Evolutionary conservation across 1,140 invertebrate genomes (phyloP).

Genomic region (Rhyacophila brunnea): DNA sequence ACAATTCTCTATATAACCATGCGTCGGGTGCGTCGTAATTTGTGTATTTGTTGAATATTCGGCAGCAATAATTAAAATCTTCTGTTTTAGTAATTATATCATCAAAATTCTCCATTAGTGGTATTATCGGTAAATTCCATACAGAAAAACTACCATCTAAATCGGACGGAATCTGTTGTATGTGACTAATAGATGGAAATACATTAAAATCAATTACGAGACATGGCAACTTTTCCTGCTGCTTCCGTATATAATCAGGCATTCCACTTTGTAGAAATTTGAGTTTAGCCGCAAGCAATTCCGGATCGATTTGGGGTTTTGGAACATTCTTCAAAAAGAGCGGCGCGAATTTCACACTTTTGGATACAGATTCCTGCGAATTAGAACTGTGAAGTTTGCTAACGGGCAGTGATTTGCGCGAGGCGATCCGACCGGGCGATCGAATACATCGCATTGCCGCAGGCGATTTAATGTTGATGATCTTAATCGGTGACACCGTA

Average conservation of each 20-base stretch:
- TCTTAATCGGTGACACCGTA: constrained; percentile 23
- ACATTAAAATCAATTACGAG: constrained; percentile 41
- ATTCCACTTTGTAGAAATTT: constrained; percentile 61
- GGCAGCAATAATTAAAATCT: neutral
- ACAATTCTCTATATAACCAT: neutral
- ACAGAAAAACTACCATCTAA: constrained; percentile 13
- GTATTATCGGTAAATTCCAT: constrained; percentile 17
- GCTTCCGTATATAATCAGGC: constrained; percentile 56
- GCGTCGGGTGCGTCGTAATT: too few species aligned
- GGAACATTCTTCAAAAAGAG: constrained; percentile 54
- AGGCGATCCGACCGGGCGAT: constrained; percentile 4
- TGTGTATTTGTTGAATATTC: too few species aligned
- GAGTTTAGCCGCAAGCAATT: constrained; percentile 55
- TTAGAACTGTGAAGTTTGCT: neutral
- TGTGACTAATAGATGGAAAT: constrained; percentile 56
- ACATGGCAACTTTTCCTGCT: constrained; percentile 45
- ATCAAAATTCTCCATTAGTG: constrained; percentile 1
- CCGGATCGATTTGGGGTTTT: constrained; percentile 55
- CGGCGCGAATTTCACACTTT: constrained; percentile 55
- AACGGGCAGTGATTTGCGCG: constrained; percentile 12
- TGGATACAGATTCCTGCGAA: constrained; percentile 30
- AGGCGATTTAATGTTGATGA: constrained; percentile 13
- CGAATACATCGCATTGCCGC: constrained; percentile 3
- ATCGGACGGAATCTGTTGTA: constrained; percentile 48
- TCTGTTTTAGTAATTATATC: constrained; percentile 16